Percentiles rank a stretch among this genome's conserved stretches.
Evolutionary conservation across 2,113 vertebrate species (phyloP).

Genomic region (Gobius niger): DNA sequence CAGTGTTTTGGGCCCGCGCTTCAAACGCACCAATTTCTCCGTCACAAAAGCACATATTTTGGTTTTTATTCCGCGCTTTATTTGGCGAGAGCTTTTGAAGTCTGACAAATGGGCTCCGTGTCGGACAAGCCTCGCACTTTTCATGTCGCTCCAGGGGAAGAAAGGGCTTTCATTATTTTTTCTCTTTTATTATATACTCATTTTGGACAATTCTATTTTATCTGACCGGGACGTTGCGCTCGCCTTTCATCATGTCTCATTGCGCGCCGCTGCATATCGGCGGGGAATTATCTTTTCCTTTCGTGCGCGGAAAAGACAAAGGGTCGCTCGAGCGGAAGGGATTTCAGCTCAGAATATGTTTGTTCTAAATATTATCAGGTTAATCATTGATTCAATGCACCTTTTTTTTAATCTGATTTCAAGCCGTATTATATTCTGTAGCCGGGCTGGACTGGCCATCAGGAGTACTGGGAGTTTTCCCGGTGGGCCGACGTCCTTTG

Average conservation of each 20-base stretch:
- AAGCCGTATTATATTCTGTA: no score
- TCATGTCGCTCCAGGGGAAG: neutral
- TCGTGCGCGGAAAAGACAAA: neutral
- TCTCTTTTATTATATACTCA: neutral
- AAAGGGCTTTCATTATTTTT: neutral
- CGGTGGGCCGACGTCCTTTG: no score
- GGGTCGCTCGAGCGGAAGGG: neutral
- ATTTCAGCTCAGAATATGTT: neutral
- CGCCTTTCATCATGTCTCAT: slow-evolving; percentile 2
- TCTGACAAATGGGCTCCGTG: slow-evolving; percentile 10
- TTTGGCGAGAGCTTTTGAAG: slow-evolving; percentile 5
- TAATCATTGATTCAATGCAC: no score
- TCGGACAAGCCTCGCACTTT: neutral
- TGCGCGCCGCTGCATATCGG: neutral
- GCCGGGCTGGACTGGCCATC: no score
- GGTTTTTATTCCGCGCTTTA: neutral
- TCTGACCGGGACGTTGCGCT: neutral
- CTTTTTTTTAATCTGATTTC: no score
- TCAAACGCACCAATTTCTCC: neutral
- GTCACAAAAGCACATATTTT: neutral
- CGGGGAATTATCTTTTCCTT: neutral
- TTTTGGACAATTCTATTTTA: neutral
- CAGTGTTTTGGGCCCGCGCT: neutral
- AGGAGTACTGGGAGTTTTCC: no score
- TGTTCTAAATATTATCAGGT: no score